Evolutionary conservation across 2,888 invertebrate genomes (phyloP), one percentile per base, ranked within the genome.

Genomic region (Drosophila subsilvestris): DNA sequence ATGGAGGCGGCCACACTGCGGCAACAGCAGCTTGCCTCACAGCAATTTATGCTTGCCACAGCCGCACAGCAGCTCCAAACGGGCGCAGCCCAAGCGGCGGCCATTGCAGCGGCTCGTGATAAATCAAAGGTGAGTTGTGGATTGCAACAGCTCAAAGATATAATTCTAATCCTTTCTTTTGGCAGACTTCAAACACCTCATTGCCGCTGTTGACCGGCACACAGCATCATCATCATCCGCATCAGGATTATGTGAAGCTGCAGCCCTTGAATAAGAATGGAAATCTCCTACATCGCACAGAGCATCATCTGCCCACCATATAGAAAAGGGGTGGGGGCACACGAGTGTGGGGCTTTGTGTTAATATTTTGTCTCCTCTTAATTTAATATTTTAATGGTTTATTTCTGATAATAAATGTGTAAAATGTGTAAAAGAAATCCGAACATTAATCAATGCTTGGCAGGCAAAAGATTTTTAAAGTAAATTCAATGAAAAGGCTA

Each of bases 71-170:
- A 90, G 66, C 70, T 88, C 22, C 88, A 87, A n/a, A 85, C 88
- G 45, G 85, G 88, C 10, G 71, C 88, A 54, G 76, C 89, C 43
- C 75, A 88, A 48, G 84, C 84, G 57, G 85, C 85, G 25, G 88
- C 85, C 51, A 74, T 84, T 7, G 79, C 82, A 37, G 89, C 88
- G 48, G 75, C 87, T 66, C 92, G 95, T 74, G 94, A 95, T 81
- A 93, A 94, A 91, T 94, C 95, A 76, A 93, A 94, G 92, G 95
- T 95, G 48, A 70, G 63, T n/a, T 17, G 1, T 14, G 6, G n/a
- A 37, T 7, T 2, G 37, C 2, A 37, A 2, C 37, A 37, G 7
- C 37, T 6, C 0, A 37, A 7, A n/a, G 7, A 37, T 2, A 7
- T 2, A 12, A 3, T 20, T 4, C 2, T 9, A 6, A 20, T 9